Percentiles rank a stretch among this genome's conserved stretches.
phyloP scores from a whole-genome alignment of 2,113 vertebrate genomes.

The Myiozetetes cayanensis region DNA sequence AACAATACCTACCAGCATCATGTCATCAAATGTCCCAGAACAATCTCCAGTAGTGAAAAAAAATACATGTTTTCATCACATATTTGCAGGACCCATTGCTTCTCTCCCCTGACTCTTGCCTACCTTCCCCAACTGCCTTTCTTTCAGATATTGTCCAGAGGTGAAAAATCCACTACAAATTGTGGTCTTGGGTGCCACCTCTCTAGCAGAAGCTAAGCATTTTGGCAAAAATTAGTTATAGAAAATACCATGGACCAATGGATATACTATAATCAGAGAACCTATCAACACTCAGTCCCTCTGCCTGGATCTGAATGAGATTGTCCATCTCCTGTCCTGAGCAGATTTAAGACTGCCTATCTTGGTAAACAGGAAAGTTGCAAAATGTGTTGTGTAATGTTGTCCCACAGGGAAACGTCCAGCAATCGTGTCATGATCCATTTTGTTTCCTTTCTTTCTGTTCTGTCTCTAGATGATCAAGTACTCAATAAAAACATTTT shows the following conservation, averaged over 20 bases:
- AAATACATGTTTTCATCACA: no score
- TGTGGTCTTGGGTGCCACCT: not conserved
- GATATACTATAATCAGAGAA: not conserved
- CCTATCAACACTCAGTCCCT: not conserved
- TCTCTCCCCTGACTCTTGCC: not conserved
- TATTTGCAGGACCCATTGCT: not conserved
- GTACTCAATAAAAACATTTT: not conserved
- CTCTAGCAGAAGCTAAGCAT: not conserved
- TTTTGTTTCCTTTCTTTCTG: not conserved
- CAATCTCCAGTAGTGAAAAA: not conserved
- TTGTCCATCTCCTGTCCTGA: not conserved
- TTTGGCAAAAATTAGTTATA: not conserved
- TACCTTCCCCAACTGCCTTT: not conserved
- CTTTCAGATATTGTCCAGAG: not conserved
- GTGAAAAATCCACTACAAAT: not conserved
- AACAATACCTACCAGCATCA: not conserved
- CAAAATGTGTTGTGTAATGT: not conserved
- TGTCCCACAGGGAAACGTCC: not conserved
- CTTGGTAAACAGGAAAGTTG: not conserved
- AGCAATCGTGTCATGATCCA: not conserved
- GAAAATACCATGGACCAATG: not conserved
- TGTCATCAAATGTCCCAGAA: not conserved
- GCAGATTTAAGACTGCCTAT: not conserved
- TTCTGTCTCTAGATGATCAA: not conserved
- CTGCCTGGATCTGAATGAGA: not conserved